Percentiles rank a stretch among this genome's conserved stretches.
Conservation (phyloP, 2,797 vertebrate species). For the Mus caroli region DNA sequence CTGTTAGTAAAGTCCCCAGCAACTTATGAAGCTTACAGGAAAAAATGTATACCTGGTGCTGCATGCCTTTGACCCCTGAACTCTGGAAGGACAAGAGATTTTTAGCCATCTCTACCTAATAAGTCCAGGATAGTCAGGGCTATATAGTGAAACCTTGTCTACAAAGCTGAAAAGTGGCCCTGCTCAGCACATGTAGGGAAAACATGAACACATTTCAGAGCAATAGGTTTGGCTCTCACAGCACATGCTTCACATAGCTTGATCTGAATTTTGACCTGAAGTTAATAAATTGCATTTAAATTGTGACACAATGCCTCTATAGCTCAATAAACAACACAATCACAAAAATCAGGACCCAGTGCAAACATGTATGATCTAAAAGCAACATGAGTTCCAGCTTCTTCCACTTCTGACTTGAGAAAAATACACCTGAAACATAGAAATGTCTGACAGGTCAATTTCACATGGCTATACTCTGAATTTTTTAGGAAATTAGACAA, state of each 20-base stretch:
- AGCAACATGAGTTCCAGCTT: neutral
- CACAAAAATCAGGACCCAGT: neutral
- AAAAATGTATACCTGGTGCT: neutral
- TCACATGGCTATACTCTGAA: neutral
- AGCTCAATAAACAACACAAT: neutral
- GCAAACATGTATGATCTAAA: neutral
- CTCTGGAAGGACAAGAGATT: neutral
- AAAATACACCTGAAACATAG: neutral
- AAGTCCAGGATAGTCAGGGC: neutral
- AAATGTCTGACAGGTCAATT: neutral
- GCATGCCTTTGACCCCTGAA: neutral
- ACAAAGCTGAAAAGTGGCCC: neutral
- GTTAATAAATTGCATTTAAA: slow-evolving; percentile 15
- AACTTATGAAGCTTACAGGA: neutral
- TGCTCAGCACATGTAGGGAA: neutral
- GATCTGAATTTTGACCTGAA: slow-evolving; percentile 9
- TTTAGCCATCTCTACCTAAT: neutral
- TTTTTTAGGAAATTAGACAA: slow-evolving; percentile 20
- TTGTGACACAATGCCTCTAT: neutral
- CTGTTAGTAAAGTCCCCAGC: neutral
- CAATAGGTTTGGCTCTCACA: neutral
- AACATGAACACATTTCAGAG: neutral
- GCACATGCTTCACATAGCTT: neutral
- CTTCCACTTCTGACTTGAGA: neutral
- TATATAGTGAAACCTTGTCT: neutral